Conservation (phyloP, 2,888 invertebrate species). For the Drosophila glabriapex region DNA sequence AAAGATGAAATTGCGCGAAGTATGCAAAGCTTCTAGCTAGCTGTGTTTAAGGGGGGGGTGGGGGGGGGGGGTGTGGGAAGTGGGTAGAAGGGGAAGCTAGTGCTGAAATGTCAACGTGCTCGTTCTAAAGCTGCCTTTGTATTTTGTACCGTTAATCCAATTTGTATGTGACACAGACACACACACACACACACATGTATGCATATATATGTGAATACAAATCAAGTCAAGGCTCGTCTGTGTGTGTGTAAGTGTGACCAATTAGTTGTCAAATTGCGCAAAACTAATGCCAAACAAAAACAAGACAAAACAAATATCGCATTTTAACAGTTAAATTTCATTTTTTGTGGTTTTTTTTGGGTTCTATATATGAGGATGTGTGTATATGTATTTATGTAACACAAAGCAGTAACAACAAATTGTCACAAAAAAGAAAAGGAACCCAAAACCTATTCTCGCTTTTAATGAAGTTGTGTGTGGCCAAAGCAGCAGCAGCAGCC, state of each 20-base stretch:
- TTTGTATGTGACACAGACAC: constrained; percentile 48
- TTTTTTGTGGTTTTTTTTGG: constrained; percentile 24
- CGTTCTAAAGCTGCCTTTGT: constrained; percentile 32
- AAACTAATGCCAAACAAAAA: constrained; percentile 60
- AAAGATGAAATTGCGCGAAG: constrained; percentile 54
- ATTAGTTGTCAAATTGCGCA: constrained; percentile 80
- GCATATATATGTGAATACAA: constrained; percentile 11
- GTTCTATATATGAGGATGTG: constrained; percentile 22
- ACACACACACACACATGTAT: constrained; percentile 13
- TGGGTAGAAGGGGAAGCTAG: background rate
- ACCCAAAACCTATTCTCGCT: constrained; percentile 40
- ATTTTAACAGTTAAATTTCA: constrained; percentile 35
- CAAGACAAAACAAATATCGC: constrained; percentile 5
- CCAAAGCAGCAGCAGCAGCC: constrained; percentile 29
- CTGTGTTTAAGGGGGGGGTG: background rate
- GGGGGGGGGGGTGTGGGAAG: no score
- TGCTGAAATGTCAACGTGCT: constrained; percentile 39
- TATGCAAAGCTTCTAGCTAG: constrained; percentile 54
- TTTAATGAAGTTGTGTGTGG: constrained; percentile 74
- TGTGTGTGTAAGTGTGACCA: constrained; percentile 47
- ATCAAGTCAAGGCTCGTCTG: constrained; percentile 46
- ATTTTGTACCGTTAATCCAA: constrained; percentile 66
- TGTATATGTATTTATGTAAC: constrained; percentile 59
- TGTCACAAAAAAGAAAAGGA: constrained; percentile 39
- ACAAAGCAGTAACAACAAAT: constrained; percentile 35